Percentiles rank a stretch among this genome's conserved stretches.
Evolutionary conservation across 2,888 invertebrate species (phyloP).

Genomic region (Melieria crassipennis): DNA sequence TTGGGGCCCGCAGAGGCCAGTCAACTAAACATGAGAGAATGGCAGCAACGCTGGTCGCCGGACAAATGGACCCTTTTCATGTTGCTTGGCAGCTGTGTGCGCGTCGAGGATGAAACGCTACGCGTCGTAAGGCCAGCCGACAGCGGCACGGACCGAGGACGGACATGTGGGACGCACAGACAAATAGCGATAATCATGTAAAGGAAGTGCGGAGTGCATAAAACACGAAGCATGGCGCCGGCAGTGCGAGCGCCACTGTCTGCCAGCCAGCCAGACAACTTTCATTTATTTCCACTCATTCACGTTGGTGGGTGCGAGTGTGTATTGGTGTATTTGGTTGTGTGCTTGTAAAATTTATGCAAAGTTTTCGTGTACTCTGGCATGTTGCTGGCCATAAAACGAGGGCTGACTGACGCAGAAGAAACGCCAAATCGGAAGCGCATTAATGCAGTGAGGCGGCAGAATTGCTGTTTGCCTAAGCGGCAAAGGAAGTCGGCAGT

Average conservation of each 20-base stretch:
- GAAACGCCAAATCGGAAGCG: constrained; percentile 1
- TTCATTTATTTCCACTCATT: not conserved
- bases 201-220: not conserved
- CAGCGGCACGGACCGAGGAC: not conserved
- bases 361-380: constrained; percentile 21
- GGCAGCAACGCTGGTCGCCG: constrained; percentile 10
- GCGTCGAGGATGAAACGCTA: not conserved
- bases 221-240: not conserved
- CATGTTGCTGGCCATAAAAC: not conserved
- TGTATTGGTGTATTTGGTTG: not conserved
- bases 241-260: constrained; percentile 5
- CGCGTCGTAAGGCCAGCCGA: not conserved
- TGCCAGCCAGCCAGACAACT: constrained; percentile 7
- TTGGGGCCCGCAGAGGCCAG: not conserved
- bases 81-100: no score
- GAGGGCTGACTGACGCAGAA: constrained; percentile 2
- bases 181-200: constrained; percentile 15
- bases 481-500: no score
- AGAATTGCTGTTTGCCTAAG: not conserved
- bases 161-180: not conserved
- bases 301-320: not conserved
- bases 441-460: constrained; percentile 7
- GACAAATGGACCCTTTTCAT: constrained; percentile 22
- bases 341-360: constrained; percentile 15
- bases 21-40: not conserved